Base-by-base conservation (phyloP, 2,797 vertebrate genomes). In the Coregonus ussuriensis region DNA sequence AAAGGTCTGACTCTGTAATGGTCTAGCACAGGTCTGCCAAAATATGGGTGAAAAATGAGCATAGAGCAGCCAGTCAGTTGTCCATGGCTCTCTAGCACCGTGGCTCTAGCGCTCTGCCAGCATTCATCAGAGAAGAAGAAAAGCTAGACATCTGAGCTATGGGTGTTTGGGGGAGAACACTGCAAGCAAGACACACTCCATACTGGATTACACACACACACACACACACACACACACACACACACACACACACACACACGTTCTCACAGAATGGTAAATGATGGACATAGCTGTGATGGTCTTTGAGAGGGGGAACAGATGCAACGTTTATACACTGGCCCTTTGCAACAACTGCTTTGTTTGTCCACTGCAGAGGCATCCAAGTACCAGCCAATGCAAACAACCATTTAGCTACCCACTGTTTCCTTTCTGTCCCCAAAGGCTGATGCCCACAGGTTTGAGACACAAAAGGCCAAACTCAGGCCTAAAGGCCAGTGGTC, bases 271-370 rank as follows among this genome's bases (percentile, higher is more conserved):
- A 82, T 74, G 88, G 79, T 85, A 78, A 81, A 83, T 86, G 82
- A 79, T 77, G 74, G 74, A 71, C 69, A 68, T 59, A 35, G 79
- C 82, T 72, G 77, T 80, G 67, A 74, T 72, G 47, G 77, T 74
- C 74, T 82, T 86, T 67, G 70, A 87, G 54, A 73, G 56, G 2
- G 73, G 80, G 85, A 88, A 88, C 83, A 85, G 88, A 84, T 80
- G 82, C 82, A 84, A 83, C 87, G 84, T 91, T 89, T 90, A 86
- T 88, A 71, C 54, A 52, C 74, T 81, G 86, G 85, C 66, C 71
- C 29, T 70, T 80, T 82, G 79, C 87, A 88, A 89, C 62, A 4
- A 31, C 84, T 79, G 79, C 82, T 88, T 87, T 89, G 86, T 92
- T 91, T 88, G 85, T 87, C 83, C 81, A 79, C 79, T 74, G 74